Conservation (phyloP, 2,888 invertebrate genomes). For the Galerucella nymphaeae region DNA sequence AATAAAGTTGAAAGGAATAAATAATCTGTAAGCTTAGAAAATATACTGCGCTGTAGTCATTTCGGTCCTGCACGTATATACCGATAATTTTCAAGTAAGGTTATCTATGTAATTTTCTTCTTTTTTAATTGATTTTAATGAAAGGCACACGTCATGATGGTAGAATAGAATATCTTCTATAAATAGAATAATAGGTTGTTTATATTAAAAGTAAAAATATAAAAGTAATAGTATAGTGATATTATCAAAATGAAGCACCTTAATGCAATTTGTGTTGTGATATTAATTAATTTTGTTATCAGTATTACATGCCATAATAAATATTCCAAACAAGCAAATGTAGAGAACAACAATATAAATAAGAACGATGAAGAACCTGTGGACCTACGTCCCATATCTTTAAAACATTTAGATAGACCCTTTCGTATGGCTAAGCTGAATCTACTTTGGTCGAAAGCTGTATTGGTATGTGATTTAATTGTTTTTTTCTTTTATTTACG, state of each 20-base stretch:
- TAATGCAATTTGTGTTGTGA: conserved; percentile 8
- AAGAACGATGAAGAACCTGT: conserved; percentile 49
- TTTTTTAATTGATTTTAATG: too few species aligned
- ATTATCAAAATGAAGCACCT: conserved; percentile 14
- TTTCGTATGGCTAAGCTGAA: conserved; percentile 93
- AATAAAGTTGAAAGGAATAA: too few species aligned
- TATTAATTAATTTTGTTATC: conserved; percentile 25
- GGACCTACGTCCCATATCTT: conserved; percentile 61
- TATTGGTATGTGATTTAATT: conserved; percentile 73
- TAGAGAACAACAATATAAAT: conserved; percentile 63
- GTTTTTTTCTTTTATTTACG: not conserved
- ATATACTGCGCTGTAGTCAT: too few species aligned
- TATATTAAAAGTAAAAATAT: not conserved
- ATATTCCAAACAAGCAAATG: conserved; percentile 72
- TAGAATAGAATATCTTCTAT: too few species aligned
- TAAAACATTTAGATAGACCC: conserved; percentile 82
- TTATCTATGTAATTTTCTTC: too few species aligned
- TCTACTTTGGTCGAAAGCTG: conserved; percentile 89
- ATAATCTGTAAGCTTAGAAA: too few species aligned
- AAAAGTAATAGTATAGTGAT: too few species aligned
- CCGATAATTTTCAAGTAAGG: too few species aligned
- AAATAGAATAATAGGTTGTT: not conserved
- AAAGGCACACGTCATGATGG: not conserved
- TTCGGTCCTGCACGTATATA: too few species aligned
- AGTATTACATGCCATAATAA: conserved; percentile 66